Base-by-base conservation (phyloP, 2,797 vertebrate genomes). In the Microhierax caerulescens region DNA sequence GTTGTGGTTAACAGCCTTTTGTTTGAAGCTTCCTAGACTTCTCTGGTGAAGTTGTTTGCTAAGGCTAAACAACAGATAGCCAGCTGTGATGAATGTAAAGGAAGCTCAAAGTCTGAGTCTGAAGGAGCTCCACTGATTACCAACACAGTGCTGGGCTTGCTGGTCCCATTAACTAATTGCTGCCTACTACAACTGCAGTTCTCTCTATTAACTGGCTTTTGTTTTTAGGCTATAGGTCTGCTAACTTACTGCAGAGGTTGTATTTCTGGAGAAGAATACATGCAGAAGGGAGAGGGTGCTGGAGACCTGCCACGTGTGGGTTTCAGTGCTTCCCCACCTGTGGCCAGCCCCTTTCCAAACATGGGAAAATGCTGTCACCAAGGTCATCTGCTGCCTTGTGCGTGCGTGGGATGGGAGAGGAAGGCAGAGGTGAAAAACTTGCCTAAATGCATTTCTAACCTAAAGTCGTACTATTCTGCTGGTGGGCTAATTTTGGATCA, bases 311-410 rank as follows among this genome's bases (percentile, higher is more conserved):
- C 8, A 0, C 4, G 10, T 0, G 0, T 15, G 25, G 32, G 21
- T 48, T 3, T 0, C 11, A 10, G 11, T 0, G 0, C 60, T 64
- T 28, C 34, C 45, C 32, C 2, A 2, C 34, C 48, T n/a, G 19
- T 1, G 10, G 74, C 43, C 0, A 0, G 32, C 5, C 17, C 8
- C 54, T 70, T 70, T 43, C 18, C 15, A 54, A 21, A 51, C 13
- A 60, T 4, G 1, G 15, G n/a, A 27, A 68, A 77, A 63, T 9
- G 9, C 25, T 27, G 16, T 12, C 51, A 67, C 47, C 13, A 32
- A 43, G 36, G 72, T 39, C 36, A 30, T 11, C 77, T 65, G 32
- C 70, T 68, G 39, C 34, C n/a, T 24, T 50, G 9, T 27, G 32
- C 2, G 1, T 7, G 13, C n/a, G 70, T 28, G 19, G 13, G 6